These are phyloP conservation scores for Platygyra sinensis DNA, from an alignment of 64 coral and sea anemone species.

Conservation along the genomic window DNA sequence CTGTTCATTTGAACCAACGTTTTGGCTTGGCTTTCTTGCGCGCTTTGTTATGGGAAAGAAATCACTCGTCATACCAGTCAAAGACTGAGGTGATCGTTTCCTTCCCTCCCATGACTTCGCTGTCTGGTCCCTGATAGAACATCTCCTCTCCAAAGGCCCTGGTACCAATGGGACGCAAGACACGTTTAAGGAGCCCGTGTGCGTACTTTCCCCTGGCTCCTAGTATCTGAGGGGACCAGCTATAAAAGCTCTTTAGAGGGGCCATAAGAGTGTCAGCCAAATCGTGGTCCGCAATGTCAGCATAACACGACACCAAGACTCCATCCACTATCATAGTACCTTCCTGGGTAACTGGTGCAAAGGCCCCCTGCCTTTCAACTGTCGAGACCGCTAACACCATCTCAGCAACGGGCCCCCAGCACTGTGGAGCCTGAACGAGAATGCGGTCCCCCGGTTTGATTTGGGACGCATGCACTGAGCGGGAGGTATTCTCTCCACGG, in stretches of 20 bases:
- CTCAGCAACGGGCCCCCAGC: background rate
- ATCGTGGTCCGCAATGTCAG: constrained; percentile 64
- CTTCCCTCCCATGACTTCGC: background rate
- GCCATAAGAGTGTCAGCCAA: constrained; percentile 60
- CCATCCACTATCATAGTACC: constrained; percentile 66
- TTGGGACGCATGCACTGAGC: constrained; percentile 29
- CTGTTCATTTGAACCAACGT: no score
- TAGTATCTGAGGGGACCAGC: constrained; percentile 42
- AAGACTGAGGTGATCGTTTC: background rate
- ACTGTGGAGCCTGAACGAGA: background rate
- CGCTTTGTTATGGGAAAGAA: background rate
- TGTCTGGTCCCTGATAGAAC: constrained; percentile 36
- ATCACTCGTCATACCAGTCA: background rate
- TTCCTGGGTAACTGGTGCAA: constrained; percentile 69
- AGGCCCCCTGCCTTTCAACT: constrained; percentile 33
- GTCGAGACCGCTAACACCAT: constrained; percentile 38
- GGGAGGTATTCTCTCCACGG: background rate
- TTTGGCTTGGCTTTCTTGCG: background rate
- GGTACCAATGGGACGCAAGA: constrained; percentile 45
- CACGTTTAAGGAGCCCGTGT: constrained; percentile 43
- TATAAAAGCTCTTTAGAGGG: constrained; percentile 49
- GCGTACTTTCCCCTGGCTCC: constrained; percentile 43
- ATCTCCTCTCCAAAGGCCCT: constrained; percentile 49
- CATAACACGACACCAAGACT: constrained; percentile 63
- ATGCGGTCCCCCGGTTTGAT: constrained; percentile 50